These are phyloP conservation scores for Lampris megalopsis DNA, from an alignment of 2,113 vertebrate genomes.

Conservation along the genomic window DNA sequence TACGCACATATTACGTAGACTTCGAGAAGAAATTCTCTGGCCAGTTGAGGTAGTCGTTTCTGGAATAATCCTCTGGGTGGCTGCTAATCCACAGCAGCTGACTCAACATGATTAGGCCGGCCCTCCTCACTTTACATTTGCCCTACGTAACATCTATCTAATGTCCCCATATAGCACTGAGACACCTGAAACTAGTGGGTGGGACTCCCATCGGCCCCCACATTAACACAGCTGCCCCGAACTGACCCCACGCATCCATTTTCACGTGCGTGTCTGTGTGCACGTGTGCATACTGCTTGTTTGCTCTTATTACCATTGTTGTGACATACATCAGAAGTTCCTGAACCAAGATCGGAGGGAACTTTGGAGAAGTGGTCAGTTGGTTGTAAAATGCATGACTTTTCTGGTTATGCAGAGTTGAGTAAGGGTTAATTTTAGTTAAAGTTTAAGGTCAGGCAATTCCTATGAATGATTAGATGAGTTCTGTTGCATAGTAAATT, in stretches of 20 bases:
- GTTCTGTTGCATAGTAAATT: too few species aligned
- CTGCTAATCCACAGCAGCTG: constrained; percentile 79
- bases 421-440: too few species aligned
- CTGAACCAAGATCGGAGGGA: not conserved
- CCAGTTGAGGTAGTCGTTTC: constrained; percentile 55
- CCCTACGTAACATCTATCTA: constrained; percentile 60
- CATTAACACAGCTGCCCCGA: constrained; percentile 48
- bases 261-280: constrained; percentile 32
- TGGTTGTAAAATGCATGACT: not conserved
- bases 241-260: constrained; percentile 30
- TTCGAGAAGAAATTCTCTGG: constrained; percentile 34
- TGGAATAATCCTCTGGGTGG: constrained; percentile 71
- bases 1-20: not conserved
- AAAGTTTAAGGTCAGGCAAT: too few species aligned
- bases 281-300: not conserved
- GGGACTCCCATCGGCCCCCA: constrained; percentile 26
- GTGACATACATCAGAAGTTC: not conserved
- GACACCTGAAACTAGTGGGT: constrained; percentile 47
- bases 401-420: too few species aligned
- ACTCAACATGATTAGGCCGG: constrained; percentile 76
- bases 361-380: not conserved
- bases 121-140: constrained; percentile 63
- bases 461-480: too few species aligned
- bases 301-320: not conserved
- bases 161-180: constrained; percentile 51